A percentile compares a stretch with the other conserved stretches of the same genome.
phyloP scores from a whole-genome alignment of 2,888 invertebrate species.

The Apamea anceps region DNA sequence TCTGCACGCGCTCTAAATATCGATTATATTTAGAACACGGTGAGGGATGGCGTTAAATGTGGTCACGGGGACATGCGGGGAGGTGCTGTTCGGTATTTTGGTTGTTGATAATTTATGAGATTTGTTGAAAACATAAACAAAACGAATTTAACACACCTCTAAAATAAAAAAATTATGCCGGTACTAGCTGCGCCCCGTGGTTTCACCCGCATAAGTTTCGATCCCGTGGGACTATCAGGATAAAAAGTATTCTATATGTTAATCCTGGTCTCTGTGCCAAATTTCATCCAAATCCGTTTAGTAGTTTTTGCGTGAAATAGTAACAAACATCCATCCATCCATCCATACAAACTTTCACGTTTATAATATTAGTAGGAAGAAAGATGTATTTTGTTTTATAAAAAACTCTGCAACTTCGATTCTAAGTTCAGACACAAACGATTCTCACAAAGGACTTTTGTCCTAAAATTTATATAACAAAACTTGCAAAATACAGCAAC shows the following conservation, averaged over 20 bases:
- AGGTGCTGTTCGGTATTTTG: conserved; percentile 2
- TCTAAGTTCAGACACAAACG: neutral
- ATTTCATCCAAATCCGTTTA: too few relatives aligned
- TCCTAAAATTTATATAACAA: neutral
- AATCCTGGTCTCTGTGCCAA: too few relatives aligned
- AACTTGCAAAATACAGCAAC: neutral
- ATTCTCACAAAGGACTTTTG: neutral
- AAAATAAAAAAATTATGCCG: too few relatives aligned
- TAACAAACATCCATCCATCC: too few relatives aligned
- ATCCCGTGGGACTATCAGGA: too few relatives aligned
- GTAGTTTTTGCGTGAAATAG: too few relatives aligned
- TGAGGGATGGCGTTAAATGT: conserved; percentile 46
- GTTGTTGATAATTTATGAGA: conserved; percentile 11
- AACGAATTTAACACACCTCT: neutral
- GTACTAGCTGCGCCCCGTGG: too few relatives aligned
- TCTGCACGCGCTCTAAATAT: conserved; percentile 72
- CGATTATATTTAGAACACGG: conserved; percentile 52
- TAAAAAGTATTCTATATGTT: too few relatives aligned
- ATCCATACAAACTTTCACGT: too few relatives aligned
- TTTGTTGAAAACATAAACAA: neutral
- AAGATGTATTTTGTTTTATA: neutral
- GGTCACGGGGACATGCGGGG: conserved; percentile 20
- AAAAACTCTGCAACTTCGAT: neutral
- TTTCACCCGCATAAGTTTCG: too few relatives aligned
- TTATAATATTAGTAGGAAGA: too few relatives aligned